Evolutionary conservation across 1,140 invertebrate species (phyloP).

Genomic region (Diprion similis): DNA sequence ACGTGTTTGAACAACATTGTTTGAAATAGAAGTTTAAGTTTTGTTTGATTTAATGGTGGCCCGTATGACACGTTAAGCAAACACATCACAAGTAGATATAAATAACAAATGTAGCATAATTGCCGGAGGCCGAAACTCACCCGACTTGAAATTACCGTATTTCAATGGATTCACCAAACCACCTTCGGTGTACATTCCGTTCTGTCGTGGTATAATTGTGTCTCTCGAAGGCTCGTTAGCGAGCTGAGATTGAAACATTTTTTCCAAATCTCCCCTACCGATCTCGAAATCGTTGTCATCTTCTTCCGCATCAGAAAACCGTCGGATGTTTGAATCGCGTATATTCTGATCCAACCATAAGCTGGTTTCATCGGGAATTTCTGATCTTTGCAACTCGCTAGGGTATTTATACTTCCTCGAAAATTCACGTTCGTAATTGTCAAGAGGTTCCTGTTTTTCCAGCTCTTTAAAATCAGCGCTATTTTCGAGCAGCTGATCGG

Average conservation of each 20-base stretch:
- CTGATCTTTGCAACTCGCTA: constrained; percentile 8
- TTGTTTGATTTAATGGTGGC: no score
- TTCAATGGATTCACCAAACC: constrained; percentile 61
- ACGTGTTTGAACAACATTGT: no score
- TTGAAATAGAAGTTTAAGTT: no score
- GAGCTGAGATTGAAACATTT: constrained; percentile 15
- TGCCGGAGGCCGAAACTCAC: neutral
- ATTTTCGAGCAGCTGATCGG: neutral
- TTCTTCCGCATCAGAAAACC: constrained; percentile 38
- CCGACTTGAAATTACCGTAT: neutral
- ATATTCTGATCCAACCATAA: neutral
- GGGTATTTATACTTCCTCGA: constrained; percentile 43
- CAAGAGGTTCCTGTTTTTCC: constrained; percentile 27
- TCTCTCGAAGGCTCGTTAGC: neutral
- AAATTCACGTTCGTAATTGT: constrained; percentile 52
- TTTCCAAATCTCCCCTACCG: constrained; percentile 38
- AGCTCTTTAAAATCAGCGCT: neutral
- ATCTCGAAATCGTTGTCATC: constrained; percentile 59
- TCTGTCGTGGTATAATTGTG: constrained; percentile 23
- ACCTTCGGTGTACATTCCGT: constrained; percentile 69
- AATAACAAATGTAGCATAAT: no score
- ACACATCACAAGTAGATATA: no score
- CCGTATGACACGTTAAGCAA: no score
- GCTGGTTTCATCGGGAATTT: neutral
- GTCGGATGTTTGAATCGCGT: neutral